Conservation (phyloP, 1,140 invertebrate species). For the Wasmannia auropunctata region DNA sequence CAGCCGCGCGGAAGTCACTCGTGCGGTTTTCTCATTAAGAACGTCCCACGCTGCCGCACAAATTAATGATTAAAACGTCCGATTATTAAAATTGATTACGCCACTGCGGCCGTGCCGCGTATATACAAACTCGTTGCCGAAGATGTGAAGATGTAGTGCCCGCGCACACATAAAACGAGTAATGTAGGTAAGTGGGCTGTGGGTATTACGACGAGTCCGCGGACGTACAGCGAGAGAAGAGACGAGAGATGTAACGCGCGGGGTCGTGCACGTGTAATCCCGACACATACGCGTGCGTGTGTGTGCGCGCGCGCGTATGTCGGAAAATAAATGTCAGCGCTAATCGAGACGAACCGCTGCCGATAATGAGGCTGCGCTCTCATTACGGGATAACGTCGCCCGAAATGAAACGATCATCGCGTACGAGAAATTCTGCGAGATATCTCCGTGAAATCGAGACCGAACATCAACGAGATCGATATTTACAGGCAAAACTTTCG, state of each 20-base stretch:
- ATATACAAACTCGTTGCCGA: constrained; percentile 12
- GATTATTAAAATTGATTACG: constrained; percentile 58
- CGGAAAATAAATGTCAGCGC: constrained; percentile 46
- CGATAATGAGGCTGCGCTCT: constrained; percentile 62
- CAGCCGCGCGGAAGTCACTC: not conserved
- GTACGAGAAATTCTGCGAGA: not conserved
- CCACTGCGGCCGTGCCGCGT: constrained; percentile 19
- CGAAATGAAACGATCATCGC: constrained; percentile 41
- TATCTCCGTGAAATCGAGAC: constrained; percentile 32
- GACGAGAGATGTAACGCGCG: constrained; percentile 68
- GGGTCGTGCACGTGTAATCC: constrained; percentile 62
- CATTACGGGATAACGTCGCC: constrained; percentile 12
- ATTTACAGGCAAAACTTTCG: constrained; percentile 45
- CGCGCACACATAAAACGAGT: constrained; percentile 56
- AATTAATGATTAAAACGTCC: constrained; percentile 37
- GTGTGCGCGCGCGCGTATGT: not conserved
- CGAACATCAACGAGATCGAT: constrained; percentile 32
- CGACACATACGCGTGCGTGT: not conserved
- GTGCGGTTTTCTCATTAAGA: constrained; percentile 32
- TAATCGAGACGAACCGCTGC: constrained; percentile 61
- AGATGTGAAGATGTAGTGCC: not conserved
- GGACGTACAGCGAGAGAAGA: constrained; percentile 62
- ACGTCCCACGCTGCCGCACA: constrained; percentile 12
- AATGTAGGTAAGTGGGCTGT: constrained; percentile 86
- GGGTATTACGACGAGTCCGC: constrained; percentile 80